Evolutionary conservation across 2,797 vertebrate species (phyloP).

Genomic region (Muscicapa striata): DNA sequence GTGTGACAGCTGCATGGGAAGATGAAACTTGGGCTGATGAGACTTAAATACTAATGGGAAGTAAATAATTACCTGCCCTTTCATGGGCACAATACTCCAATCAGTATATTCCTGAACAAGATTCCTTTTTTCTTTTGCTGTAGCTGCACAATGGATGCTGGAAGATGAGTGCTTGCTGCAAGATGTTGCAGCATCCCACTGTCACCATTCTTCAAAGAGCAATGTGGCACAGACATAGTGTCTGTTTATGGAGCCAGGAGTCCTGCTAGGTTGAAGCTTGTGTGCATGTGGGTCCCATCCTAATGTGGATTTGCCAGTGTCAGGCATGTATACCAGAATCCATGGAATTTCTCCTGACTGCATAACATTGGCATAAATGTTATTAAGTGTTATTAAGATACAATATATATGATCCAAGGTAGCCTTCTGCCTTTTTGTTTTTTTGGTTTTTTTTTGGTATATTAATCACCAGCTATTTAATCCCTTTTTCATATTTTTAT

Average conservation of each 20-base stretch:
- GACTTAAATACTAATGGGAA: neutral
- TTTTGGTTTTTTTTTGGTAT: neutral
- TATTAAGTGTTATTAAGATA: neutral
- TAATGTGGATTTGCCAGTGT: neutral
- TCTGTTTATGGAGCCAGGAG: neutral
- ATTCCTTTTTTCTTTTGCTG: neutral
- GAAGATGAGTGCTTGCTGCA: neutral
- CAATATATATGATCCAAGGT: neutral
- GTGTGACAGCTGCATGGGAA: neutral
- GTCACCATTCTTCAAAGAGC: neutral
- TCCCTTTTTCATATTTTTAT: neutral
- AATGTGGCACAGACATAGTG: neutral
- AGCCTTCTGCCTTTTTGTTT: neutral
- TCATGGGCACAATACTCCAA: neutral
- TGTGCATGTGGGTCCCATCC: neutral
- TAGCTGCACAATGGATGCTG: neutral
- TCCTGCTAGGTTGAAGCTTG: neutral
- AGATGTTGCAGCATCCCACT: rapidly evolving
- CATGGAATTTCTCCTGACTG: neutral
- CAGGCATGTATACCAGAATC: neutral
- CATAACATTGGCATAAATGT: neutral
- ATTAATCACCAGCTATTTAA: neutral
- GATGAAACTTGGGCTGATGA: neutral
- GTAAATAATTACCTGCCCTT: conserved; percentile 17
- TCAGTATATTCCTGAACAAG: neutral